Conservation (phyloP, 37 sponge, comb jelly and placozoan species). For the Spongia lamella region DNA sequence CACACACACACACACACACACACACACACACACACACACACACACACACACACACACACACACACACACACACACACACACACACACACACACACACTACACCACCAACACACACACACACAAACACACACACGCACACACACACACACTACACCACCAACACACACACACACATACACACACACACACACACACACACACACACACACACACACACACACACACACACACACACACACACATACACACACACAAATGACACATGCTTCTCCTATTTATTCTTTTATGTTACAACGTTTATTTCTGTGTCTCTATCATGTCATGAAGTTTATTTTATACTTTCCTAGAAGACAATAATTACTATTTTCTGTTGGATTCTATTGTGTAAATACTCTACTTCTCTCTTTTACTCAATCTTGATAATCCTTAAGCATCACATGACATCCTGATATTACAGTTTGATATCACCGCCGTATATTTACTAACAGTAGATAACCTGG, state of each 20-base stretch:
- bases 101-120: constrained; percentile 5
- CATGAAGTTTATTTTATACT: too few relatives aligned
- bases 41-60: constrained; percentile 16
- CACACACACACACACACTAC: constrained; percentile 2
- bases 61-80: constrained; percentile 15
- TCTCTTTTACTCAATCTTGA: too few relatives aligned
- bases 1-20: constrained; percentile 30
- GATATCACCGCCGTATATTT: too few relatives aligned
- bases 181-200: background rate
- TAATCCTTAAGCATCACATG: too few relatives aligned
- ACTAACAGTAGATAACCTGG: too few relatives aligned
- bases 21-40: constrained; percentile 36
- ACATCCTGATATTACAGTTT: too few relatives aligned
- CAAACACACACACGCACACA: constrained; percentile 25
- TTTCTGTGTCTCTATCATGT: too few relatives aligned
- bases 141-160: background rate
- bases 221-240: constrained; percentile 32
- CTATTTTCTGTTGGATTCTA: too few relatives aligned
- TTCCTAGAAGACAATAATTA: too few relatives aligned
- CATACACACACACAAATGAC: background rate
- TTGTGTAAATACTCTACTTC: too few relatives aligned
- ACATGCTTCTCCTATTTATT: too few relatives aligned
- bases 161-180: constrained; percentile 1
- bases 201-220: background rate
- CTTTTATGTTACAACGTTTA: too few relatives aligned